Conservation (phyloP, 2,797 vertebrate species). For the Hypotaenidia okinawae region DNA sequence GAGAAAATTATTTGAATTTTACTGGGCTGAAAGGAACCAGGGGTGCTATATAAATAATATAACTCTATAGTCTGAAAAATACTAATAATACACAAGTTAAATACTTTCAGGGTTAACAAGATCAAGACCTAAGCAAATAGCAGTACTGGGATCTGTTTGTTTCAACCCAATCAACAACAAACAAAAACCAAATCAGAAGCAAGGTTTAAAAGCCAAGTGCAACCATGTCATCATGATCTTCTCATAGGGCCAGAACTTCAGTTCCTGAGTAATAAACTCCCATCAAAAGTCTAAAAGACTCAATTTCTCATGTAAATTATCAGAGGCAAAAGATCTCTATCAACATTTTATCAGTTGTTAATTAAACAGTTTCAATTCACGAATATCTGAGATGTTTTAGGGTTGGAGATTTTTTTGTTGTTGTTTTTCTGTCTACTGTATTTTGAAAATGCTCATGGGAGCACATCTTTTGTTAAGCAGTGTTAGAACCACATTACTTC, state of each 20-base stretch:
- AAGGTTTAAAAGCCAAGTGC: neutral
- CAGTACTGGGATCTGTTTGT: neutral
- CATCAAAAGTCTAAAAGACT: neutral
- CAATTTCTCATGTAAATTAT: neutral
- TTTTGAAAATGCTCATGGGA: neutral
- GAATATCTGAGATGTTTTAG: neutral
- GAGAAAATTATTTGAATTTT: neutral
- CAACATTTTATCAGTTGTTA: neutral
- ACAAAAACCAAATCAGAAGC: fast-evolving
- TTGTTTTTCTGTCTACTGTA: neutral
- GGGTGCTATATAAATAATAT: neutral
- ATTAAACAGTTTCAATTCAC: neutral
- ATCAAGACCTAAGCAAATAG: neutral
- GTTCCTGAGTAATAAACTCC: neutral
- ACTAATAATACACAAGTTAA: neutral
- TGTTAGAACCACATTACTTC: neutral
- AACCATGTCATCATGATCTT: fast-evolving
- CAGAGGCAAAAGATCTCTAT: neutral
- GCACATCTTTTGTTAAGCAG: neutral
- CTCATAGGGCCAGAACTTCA: neutral
- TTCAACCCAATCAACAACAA: neutral
- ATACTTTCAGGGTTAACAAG: neutral
- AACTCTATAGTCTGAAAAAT: neutral
- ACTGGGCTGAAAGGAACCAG: neutral
- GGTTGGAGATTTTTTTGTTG: neutral